phyloP scores from a whole-genome alignment of 2,888 invertebrate species.

The Nemotelus pantherinus region DNA sequence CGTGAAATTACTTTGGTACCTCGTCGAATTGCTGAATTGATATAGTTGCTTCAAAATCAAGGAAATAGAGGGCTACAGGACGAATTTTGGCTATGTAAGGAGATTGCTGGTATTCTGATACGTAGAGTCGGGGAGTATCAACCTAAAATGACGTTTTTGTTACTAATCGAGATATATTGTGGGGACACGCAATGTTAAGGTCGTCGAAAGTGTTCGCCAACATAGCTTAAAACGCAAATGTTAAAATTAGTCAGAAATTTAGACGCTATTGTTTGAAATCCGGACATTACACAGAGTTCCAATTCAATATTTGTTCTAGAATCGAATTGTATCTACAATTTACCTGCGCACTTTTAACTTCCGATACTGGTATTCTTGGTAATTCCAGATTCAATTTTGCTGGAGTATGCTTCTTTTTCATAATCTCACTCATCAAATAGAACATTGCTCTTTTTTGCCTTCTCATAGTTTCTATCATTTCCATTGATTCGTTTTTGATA shows the following conservation, averaged over 20 bases:
- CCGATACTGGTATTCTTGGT: neutral
- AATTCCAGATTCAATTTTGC: neutral
- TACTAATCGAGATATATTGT: neutral
- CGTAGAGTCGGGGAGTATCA: slow-evolving; percentile 54
- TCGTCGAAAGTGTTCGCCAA: no score
- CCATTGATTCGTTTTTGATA: slow-evolving; percentile 50
- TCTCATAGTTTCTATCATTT: slow-evolving; percentile 53
- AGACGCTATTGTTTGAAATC: no score
- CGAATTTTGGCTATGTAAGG: slow-evolving; percentile 54
- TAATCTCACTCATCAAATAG: slow-evolving; percentile 40
- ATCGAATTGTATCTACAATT: no score
- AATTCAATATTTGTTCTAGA: no score
- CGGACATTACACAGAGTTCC: no score
- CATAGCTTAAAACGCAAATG: no score
- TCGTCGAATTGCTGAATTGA: slow-evolving; percentile 54
- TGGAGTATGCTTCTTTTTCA: slow-evolving; percentile 8
- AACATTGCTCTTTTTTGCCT: slow-evolving; percentile 53
- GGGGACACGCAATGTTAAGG: neutral
- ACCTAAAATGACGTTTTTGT: neutral
- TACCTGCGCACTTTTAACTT: neutral
- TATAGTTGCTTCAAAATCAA: slow-evolving; percentile 56
- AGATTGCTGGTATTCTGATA: slow-evolving; percentile 55
- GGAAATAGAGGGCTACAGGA: slow-evolving; percentile 55
- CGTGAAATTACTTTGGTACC: slow-evolving; percentile 56
- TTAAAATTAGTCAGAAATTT: no score